Percentiles rank a stretch among this genome's conserved stretches.
These are phyloP conservation scores for Heterotis niloticus DNA, from an alignment of 2,113 vertebrate genomes.

Conservation along the genomic window DNA sequence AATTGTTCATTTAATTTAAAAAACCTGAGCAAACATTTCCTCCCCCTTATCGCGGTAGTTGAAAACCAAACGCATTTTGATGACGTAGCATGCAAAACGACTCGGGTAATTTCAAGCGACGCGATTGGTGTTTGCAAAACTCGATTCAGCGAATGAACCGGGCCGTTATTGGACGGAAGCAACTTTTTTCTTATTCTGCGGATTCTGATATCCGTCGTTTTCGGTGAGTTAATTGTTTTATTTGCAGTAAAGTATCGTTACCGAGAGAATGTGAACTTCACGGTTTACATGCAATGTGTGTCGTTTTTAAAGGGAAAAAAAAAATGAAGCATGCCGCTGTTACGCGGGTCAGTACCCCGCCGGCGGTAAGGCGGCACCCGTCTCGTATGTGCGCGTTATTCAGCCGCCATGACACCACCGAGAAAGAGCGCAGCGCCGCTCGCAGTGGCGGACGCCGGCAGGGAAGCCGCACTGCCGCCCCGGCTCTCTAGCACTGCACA, in stretches of 20 bases:
- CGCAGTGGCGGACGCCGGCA: conserved; percentile 25
- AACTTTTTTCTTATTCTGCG: background rate
- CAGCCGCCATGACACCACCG: conserved; percentile 70
- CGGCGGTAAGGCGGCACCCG: conserved; percentile 61
- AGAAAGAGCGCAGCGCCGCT: conserved; percentile 57
- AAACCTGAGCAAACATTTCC: no score
- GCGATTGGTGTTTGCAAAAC: conserved; percentile 2
- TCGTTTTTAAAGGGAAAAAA: background rate
- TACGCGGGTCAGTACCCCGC: conserved; percentile 51
- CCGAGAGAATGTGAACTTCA: background rate
- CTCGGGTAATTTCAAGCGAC: no score
- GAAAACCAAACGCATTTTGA: background rate
- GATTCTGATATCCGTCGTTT: conserved; percentile 7
- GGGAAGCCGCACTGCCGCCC: conserved; percentile 40
- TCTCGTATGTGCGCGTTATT: conserved; percentile 48
- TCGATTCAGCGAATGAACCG: background rate
- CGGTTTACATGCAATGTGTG: background rate
- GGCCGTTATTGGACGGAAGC: background rate
- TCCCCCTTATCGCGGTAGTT: background rate
- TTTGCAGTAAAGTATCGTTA: background rate
- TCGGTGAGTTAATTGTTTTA: conserved; percentile 8
- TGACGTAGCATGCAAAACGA: background rate
- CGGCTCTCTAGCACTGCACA: background rate
- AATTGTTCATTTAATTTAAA: no score
- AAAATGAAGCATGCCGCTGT: no score